These are phyloP conservation scores for Phytoseiulus persimilis DNA, from an alignment of 2,888 invertebrate species.

Conservation along the genomic window DNA sequence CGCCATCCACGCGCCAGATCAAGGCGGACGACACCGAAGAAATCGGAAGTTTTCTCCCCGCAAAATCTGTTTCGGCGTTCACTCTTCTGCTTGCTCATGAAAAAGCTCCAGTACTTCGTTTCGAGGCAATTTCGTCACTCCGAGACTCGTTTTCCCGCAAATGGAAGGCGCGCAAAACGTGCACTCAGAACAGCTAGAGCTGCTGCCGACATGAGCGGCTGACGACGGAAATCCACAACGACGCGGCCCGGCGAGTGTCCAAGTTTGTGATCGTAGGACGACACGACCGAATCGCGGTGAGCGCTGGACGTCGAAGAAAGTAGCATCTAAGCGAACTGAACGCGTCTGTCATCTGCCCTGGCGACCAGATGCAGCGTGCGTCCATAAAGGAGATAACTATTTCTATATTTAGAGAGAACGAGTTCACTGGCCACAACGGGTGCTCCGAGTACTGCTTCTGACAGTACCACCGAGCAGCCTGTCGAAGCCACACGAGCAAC, in stretches of 20 bases:
- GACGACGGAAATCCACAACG: neutral
- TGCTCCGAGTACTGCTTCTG: neutral
- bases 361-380: neutral
- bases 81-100: no score
- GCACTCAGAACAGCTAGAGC: no score
- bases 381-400: neutral
- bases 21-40: neutral
- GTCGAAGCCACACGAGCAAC: neutral
- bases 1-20: neutral
- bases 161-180: neutral
- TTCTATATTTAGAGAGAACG: neutral
- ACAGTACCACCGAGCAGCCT: neutral
- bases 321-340: neutral
- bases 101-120: no score
- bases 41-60: no score
- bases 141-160: neutral
- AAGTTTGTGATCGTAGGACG: neutral
- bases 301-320: neutral
- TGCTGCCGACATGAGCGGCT: no score
- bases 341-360: neutral
- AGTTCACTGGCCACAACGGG: neutral
- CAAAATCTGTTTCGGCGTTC: no score
- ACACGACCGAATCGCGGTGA: neutral
- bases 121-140: no score
- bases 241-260: neutral